These are phyloP conservation scores for Oncorhynchus keta DNA, from an alignment of 2,113 vertebrate genomes.

Conservation along the genomic window DNA sequence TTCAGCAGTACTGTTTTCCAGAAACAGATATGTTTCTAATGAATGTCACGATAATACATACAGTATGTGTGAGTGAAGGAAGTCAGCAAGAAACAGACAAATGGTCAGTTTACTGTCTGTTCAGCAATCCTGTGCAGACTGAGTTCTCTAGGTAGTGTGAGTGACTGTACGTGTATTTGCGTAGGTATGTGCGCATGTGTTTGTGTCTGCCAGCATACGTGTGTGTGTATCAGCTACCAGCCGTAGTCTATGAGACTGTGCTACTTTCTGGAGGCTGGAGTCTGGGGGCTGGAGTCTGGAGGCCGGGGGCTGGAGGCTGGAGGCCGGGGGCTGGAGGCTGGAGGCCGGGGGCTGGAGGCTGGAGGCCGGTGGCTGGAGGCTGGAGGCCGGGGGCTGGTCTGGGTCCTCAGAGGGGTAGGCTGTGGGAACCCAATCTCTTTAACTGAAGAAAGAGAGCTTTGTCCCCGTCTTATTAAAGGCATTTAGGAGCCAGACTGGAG, in stretches of 20 bases:
- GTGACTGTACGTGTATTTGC: not conserved
- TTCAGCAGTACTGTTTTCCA: too few relatives aligned
- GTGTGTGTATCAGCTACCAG: not conserved
- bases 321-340: slow-evolving; percentile 17
- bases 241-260: not conserved
- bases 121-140: too few relatives aligned
- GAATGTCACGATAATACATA: too few relatives aligned
- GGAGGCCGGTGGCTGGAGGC: too few relatives aligned
- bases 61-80: too few relatives aligned
- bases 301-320: slow-evolving; percentile 16
- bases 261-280: not conserved
- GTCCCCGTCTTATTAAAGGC: slow-evolving; percentile 69
- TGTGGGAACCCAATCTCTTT: slow-evolving; percentile 70
- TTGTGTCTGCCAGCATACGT: not conserved
- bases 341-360: not conserved
- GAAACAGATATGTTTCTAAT: too few relatives aligned
- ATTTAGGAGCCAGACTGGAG: slow-evolving; percentile 54
- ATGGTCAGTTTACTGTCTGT: too few relatives aligned
- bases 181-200: slow-evolving; percentile 1
- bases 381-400: slow-evolving; percentile 27
- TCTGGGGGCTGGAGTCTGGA: too few relatives aligned
- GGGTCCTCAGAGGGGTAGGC: slow-evolving; percentile 56
- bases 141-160: not conserved
- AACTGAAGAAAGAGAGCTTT: slow-evolving; percentile 73
- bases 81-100: too few relatives aligned